A percentile compares a stretch with the other conserved stretches of the same genome.
These are phyloP conservation scores for Drosophila subobscura DNA, from an alignment of 1,140 invertebrate species.

Conservation along the genomic window DNA sequence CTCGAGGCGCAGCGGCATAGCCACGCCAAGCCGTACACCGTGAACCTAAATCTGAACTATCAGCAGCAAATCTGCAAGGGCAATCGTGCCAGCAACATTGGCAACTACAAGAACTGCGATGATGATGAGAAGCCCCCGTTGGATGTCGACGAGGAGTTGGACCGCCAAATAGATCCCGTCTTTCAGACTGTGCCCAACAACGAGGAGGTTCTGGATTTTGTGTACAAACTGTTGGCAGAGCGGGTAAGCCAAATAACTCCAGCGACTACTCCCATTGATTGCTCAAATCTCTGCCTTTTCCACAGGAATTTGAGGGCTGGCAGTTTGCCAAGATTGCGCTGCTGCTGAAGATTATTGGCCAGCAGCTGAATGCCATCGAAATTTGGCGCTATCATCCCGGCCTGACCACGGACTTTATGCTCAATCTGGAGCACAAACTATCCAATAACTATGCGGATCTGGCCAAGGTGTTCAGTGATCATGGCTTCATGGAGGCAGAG, in stretches of 20 bases:
- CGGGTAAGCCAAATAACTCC: constrained; percentile 38
- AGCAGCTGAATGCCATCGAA: constrained; percentile 75
- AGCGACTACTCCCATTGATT: neutral
- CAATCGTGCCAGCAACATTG: constrained; percentile 77
- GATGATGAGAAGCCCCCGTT: constrained; percentile 57
- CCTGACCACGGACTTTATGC: constrained; percentile 71
- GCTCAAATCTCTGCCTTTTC: neutral
- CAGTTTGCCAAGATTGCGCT: constrained; percentile 79
- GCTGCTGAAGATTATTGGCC: constrained; percentile 72
- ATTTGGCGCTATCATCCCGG: constrained; percentile 82
- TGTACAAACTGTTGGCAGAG: constrained; percentile 64
- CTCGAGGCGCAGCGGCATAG: constrained; percentile 62
- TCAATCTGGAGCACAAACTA: constrained; percentile 69
- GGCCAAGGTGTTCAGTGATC: constrained; percentile 68
- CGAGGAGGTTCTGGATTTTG: constrained; percentile 63
- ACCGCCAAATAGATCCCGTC: constrained; percentile 70
- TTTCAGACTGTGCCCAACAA: constrained; percentile 80
- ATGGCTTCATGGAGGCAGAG: constrained; percentile 75
- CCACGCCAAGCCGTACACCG: constrained; percentile 50
- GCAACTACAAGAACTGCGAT: constrained; percentile 74
- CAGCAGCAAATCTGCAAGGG: constrained; percentile 76
- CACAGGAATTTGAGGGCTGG: constrained; percentile 71
- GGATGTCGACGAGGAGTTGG: constrained; percentile 59
- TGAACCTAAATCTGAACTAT: constrained; percentile 65
- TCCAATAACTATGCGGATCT: constrained; percentile 68